phyloP scores from a whole-genome alignment of 2,797 vertebrate genomes.

The Anisognathus igniventris region DNA sequence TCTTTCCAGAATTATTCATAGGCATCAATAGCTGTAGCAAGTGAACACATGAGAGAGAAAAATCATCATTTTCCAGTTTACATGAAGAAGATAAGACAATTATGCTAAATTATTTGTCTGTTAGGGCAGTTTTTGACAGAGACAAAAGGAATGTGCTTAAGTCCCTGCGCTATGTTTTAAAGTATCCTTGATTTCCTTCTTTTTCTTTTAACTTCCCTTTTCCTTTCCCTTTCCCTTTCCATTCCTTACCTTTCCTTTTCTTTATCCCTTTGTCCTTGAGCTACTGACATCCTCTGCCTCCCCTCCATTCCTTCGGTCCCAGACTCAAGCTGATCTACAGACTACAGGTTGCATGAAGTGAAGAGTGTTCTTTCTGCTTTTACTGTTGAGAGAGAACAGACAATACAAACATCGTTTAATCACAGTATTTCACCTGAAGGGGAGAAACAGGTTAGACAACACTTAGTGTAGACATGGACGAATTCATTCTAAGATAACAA shows the following conservation, averaged over 20 bases:
- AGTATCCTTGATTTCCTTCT: not conserved
- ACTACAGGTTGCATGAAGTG: slow-evolving; percentile 67
- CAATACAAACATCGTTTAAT: slow-evolving; percentile 9
- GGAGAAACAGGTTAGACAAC: slow-evolving; percentile 58
- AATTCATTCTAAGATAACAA: not conserved
- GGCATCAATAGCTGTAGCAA: not conserved
- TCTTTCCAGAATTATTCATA: not conserved
- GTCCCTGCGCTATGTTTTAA: not conserved
- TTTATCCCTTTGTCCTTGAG: not conserved
- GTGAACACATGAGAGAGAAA: not conserved
- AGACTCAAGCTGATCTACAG: slow-evolving; percentile 76
- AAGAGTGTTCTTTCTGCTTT: slow-evolving; percentile 62
- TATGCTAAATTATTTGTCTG: not conserved
- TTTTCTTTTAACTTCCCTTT: not conserved
- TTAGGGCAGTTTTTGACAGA: not conserved
- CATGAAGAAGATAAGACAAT: not conserved
- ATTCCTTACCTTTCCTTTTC: not conserved
- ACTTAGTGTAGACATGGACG: not conserved
- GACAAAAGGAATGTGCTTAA: not conserved
- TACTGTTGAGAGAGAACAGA: slow-evolving; percentile 73
- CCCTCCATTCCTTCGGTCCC: not conserved
- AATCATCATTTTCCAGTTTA: not conserved
- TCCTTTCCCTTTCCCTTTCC: not conserved
- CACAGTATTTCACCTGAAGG: not conserved
- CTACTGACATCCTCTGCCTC: not conserved